phyloP scores from a whole-genome alignment of 2,797 vertebrate genomes.

The Sebastes oblongus region DNA sequence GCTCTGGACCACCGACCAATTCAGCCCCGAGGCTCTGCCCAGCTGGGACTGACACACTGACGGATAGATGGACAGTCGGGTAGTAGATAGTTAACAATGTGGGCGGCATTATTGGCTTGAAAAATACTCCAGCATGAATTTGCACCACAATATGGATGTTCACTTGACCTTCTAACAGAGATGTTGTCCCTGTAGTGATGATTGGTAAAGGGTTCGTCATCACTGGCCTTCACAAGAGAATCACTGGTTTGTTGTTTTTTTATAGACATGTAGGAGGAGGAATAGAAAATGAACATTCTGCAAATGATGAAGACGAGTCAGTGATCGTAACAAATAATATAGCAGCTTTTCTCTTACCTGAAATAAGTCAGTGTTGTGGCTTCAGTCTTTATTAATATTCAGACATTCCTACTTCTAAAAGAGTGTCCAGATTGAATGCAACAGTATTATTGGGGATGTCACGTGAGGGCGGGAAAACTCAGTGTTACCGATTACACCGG shows the following conservation, averaged over 20 bases:
- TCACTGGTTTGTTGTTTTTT: not conserved
- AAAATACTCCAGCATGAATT: slow-evolving; percentile 1
- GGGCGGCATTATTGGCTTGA: not conserved
- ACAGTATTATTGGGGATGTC: too few relatives aligned
- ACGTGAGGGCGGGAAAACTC: too few relatives aligned
- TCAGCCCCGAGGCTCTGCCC: slow-evolving; percentile 14
- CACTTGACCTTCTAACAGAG: slow-evolving; percentile 7
- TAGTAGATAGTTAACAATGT: slow-evolving; percentile 6
- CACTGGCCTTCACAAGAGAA: not conserved
- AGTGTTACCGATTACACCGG: too few relatives aligned
- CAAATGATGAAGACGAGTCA: not conserved
- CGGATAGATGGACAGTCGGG: slow-evolving; percentile 7
- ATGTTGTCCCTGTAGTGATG: not conserved
- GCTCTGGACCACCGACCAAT: slow-evolving; percentile 36
- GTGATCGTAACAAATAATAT: not conserved
- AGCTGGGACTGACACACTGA: slow-evolving; percentile 20
- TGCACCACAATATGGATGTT: not conserved
- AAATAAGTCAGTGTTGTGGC: not conserved
- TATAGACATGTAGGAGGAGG: not conserved
- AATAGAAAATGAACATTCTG: not conserved
- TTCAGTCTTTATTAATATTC: not conserved
- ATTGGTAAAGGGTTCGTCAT: slow-evolving; percentile 29
- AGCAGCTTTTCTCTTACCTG: not conserved
- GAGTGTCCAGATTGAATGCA: not conserved
- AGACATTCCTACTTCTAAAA: not conserved